These are phyloP conservation scores for Spondyliosoma cantharus DNA, from an alignment of 2,797 vertebrate genomes.

Conservation along the genomic window DNA sequence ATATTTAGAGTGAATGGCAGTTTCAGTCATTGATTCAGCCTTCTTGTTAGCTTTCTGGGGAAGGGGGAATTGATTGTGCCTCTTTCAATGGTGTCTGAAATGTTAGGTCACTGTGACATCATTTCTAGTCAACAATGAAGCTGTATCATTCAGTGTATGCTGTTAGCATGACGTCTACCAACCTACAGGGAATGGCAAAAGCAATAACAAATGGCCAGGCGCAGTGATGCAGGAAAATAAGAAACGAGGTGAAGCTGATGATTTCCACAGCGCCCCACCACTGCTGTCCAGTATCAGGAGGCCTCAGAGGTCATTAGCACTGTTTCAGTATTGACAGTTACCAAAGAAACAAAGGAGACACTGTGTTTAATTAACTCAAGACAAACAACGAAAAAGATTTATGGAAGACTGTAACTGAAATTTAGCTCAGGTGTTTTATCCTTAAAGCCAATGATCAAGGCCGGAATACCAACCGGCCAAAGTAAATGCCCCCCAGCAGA, in stretches of 20 bases:
- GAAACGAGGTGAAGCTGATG: background rate
- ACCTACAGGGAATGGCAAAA: background rate
- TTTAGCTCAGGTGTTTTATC: slow-evolving; percentile 25
- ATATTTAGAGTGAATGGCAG: background rate
- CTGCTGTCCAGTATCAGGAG: slow-evolving; percentile 22
- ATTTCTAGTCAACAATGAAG: slow-evolving; percentile 11
- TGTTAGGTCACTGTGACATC: background rate
- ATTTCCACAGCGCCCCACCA: background rate
- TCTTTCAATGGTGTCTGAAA: background rate
- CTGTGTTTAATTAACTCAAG: slow-evolving; percentile 57
- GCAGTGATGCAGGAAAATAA: background rate
- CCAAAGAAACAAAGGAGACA: slow-evolving; percentile 42
- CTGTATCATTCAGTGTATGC: background rate
- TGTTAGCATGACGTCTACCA: background rate
- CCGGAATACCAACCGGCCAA: background rate
- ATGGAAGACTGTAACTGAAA: slow-evolving; percentile 23
- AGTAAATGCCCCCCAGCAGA: background rate
- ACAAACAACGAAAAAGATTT: slow-evolving; percentile 37
- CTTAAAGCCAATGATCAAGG: background rate
- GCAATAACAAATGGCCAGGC: background rate
- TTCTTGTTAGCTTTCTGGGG: slow-evolving; percentile 14
- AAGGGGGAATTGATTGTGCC: slow-evolving; percentile 18
- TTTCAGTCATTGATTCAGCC: slow-evolving; percentile 20
- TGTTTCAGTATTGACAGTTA: slow-evolving; percentile 40
- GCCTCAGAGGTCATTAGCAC: slow-evolving; percentile 13